phyloP scores from a whole-genome alignment of 1,140 invertebrate genomes.

The Ceratina japonica region DNA sequence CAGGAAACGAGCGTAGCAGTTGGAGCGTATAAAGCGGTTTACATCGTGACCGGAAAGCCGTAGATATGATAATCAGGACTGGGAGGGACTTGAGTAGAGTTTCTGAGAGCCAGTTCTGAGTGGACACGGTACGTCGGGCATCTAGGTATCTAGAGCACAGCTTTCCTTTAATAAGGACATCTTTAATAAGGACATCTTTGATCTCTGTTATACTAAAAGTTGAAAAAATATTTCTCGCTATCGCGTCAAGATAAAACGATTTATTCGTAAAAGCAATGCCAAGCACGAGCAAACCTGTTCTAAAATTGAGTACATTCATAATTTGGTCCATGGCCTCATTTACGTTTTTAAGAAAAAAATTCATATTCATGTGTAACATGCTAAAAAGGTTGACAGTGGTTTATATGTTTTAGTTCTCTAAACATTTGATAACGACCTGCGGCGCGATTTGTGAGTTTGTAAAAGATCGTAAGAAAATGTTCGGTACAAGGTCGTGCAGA shows the following conservation, averaged over 20 bases:
- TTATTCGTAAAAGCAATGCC: neutral
- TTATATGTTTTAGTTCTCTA: too few relatives aligned
- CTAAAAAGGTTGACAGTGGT: neutral
- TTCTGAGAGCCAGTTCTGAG: constrained; percentile 16
- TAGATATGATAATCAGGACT: neutral
- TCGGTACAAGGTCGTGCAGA: neutral
- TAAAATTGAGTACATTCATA: neutral
- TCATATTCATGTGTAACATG: neutral
- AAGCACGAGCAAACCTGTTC: neutral
- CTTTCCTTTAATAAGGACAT: neutral
- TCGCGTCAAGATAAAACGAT: neutral
- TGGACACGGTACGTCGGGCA: constrained; percentile 23
- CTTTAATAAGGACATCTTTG: too few relatives aligned
- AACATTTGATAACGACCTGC: neutral
- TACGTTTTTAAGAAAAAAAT: neutral
- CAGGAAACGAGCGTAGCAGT: neutral
- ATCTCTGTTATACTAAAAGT: too few relatives aligned
- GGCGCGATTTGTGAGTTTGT: neutral
- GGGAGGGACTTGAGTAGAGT: neutral
- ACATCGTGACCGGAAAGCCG: neutral
- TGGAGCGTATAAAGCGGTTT: neutral
- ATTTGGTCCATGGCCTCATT: neutral
- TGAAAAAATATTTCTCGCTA: too few relatives aligned
- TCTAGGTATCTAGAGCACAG: constrained; percentile 23
- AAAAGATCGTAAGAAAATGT: neutral